phyloP scores from a whole-genome alignment of 2,113 vertebrate genomes.

The Phoxinus phoxinus region DNA sequence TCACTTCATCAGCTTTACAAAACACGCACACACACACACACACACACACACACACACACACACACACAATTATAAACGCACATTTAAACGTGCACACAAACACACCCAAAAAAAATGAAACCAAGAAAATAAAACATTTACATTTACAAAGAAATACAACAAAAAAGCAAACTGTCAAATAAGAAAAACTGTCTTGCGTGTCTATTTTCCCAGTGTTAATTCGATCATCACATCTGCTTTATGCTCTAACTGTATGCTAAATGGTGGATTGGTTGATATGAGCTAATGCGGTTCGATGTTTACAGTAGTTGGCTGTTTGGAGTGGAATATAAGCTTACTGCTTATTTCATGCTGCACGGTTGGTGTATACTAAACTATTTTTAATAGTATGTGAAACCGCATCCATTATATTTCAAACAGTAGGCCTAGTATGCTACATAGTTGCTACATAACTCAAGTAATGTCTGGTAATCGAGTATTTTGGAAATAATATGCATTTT shows the following conservation, averaged over 20 bases:
- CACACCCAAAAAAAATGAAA: conserved; percentile 38
- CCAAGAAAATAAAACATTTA: conserved; percentile 44
- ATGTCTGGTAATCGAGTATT: no score
- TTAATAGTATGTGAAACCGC: not conserved
- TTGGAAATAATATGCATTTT: not conserved
- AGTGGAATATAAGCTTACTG: not conserved
- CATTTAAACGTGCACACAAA: conserved; percentile 22
- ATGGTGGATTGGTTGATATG: not conserved
- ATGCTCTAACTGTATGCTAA: not conserved
- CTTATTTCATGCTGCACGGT: not conserved
- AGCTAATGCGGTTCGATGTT: not conserved
- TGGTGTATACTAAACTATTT: not conserved
- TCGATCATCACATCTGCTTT: not conserved
- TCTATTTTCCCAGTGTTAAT: not conserved
- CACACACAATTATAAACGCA: not conserved
- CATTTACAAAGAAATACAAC: conserved; percentile 27
- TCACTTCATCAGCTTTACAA: conserved; percentile 31
- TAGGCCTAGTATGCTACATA: not conserved
- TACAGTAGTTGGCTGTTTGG: not conserved
- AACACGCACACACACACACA: not conserved
- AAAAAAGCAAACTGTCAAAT: not conserved
- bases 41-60: not conserved
- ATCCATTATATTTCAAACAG: not conserved
- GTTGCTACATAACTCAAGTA: not conserved
- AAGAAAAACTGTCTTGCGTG: not conserved